Evolutionary conservation across 2,113 vertebrate species (phyloP).

Genomic region (Pygathrix nemaeus): DNA sequence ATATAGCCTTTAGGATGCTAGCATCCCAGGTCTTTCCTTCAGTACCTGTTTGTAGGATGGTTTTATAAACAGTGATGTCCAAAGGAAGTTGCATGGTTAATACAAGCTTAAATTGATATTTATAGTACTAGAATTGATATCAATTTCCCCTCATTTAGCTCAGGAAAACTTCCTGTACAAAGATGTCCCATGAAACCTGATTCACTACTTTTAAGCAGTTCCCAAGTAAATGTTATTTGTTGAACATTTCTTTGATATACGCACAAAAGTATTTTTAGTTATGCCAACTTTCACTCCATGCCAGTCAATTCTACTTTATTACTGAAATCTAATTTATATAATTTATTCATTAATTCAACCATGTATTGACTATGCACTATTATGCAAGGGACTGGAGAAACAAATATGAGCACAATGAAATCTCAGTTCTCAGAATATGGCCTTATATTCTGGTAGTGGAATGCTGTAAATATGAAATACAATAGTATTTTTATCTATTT

Average conservation of each 20-base stretch:
- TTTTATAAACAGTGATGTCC: neutral
- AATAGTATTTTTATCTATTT: neutral
- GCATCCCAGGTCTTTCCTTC: neutral
- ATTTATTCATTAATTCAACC: constrained; percentile 27
- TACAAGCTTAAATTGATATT: neutral
- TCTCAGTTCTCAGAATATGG: neutral
- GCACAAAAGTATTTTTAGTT: neutral
- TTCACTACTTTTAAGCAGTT: constrained; percentile 21
- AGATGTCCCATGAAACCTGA: neutral
- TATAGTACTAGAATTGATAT: neutral
- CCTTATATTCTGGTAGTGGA: neutral
- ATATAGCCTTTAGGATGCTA: neutral
- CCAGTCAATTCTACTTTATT: constrained; percentile 7
- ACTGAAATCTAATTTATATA: constrained; percentile 20
- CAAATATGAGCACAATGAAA: neutral
- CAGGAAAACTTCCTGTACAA: neutral
- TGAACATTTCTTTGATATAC: neutral
- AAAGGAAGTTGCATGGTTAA: neutral
- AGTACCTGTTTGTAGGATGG: neutral
- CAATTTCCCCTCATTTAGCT: constrained; percentile 3
- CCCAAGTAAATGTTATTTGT: constrained; percentile 4
- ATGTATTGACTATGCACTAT: neutral
- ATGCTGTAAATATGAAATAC: neutral
- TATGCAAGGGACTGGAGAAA: constrained; percentile 53
- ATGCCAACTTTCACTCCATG: neutral